Evolutionary conservation across 2,113 vertebrate genomes (phyloP).

Genomic region (Ardeotis arabs): DNA sequence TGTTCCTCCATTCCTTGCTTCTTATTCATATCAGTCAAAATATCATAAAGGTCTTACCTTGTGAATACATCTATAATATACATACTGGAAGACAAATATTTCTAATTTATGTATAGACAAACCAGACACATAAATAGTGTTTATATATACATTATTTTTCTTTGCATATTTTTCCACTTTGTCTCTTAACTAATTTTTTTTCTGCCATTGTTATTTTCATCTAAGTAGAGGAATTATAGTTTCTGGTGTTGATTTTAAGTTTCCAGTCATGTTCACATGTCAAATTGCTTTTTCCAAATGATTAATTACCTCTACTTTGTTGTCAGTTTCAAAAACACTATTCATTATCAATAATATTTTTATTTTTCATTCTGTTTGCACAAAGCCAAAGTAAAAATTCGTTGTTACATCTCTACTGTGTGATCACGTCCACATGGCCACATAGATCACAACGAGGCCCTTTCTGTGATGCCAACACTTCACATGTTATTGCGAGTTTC

Average conservation of each 20-base stretch:
- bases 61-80: background rate
- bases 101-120: background rate
- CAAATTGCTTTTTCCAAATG: background rate
- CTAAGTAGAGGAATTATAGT: background rate
- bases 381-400: rapidly evolving
- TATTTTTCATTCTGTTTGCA: background rate
- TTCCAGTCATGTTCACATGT: background rate
- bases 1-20: background rate
- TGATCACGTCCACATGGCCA: background rate
- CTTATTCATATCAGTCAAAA: background rate
- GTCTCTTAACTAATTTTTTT: background rate
- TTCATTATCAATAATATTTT: background rate
- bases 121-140: background rate
- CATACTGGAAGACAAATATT: background rate
- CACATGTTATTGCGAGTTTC: background rate
- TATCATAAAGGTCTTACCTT: background rate
- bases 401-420: background rate
- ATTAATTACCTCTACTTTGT: background rate
- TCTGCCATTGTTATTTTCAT: background rate
- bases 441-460: rapidly evolving
- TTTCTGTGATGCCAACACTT: background rate
- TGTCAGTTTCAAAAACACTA: background rate
- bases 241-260: background rate
- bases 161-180: background rate
- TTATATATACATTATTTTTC: background rate